Evolutionary conservation across 1,140 invertebrate species (phyloP), one percentile per base, ranked within the genome.

Genomic region (Bombus turneri): DNA sequence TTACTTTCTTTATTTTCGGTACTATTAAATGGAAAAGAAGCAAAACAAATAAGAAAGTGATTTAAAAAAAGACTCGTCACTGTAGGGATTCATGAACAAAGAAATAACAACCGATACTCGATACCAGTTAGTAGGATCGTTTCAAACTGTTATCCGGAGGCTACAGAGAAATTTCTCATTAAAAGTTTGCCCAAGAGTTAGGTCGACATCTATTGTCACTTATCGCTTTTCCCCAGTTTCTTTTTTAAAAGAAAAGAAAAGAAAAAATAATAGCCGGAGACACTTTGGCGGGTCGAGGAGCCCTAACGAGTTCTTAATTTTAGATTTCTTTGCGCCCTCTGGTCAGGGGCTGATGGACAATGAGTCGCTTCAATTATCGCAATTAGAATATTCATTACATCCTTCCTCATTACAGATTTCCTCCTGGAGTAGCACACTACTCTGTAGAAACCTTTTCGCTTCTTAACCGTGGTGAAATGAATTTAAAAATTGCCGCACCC

Each of bases 361-460:
- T 85, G 72, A 85, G 77, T 47, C 47, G 77, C 41, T 68, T 80
- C 76, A 85, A 72, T 85, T 85, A 80, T 80, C 83, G 83, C 69
- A 85, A 85, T 85, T 85, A 85, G 80, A 85, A 85, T 85, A 80
- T 85, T 85, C 83, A 80, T 85, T 85, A 84, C 76, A 68, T 3
- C 57, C 34, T 78, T 79, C 31, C 83, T 80, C 77, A 69, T 85
- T 73, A 80, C 77, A 80, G 83, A 80, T 71, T 73, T 85, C 62
- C 53, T 39, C 37, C 43, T 13, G 37, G 64, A 41, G 28, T 34
- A n/a, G 73, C 34, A 22, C 34, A 31, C 37, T 18, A 31, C 73
- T 25, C 73, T 12, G 9, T 15, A 43, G 28, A 53, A 37, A 75
- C 72, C 72, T 28, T 66, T 83, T 43, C 41, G 59, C 28, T 41